These are phyloP conservation scores for Prosapia bicincta DNA, from an alignment of 2,888 invertebrate species.

Conservation along the genomic window DNA sequence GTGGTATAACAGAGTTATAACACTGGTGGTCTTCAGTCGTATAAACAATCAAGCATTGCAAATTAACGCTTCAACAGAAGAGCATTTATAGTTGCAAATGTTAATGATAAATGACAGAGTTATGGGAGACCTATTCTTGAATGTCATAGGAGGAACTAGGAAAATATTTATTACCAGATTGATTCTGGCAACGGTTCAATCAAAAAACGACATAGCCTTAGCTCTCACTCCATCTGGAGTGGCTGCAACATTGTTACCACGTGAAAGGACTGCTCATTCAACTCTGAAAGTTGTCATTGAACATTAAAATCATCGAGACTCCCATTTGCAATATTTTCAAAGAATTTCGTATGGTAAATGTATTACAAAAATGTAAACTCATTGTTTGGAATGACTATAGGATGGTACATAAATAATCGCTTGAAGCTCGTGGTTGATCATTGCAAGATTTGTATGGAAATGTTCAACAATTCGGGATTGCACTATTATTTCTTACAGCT, in stretches of 20 bases:
- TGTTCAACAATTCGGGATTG: not conserved
- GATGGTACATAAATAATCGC: too few relatives aligned
- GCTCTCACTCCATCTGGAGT: conserved; percentile 48
- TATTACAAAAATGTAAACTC: too few relatives aligned
- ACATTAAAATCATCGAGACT: too few relatives aligned
- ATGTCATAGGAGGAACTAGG: conserved; percentile 14
- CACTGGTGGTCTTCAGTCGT: not conserved
- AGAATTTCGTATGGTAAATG: too few relatives aligned
- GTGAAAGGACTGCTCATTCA: conserved; percentile 44
- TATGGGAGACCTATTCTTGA: conserved; percentile 16
- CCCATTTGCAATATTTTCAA: too few relatives aligned
- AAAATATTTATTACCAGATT: not conserved
- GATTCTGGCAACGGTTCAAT: not conserved
- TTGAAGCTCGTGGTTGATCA: too few relatives aligned
- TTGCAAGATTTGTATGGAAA: too few relatives aligned
- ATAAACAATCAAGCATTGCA: not conserved
- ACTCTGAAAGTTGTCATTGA: too few relatives aligned
- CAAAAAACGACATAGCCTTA: conserved; percentile 33
- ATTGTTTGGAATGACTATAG: too few relatives aligned
- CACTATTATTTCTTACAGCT: not conserved
- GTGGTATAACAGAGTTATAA: not conserved
- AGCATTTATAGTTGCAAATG: not conserved
- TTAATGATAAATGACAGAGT: not conserved
- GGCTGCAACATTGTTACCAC: conserved; percentile 45
- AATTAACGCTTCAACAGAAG: not conserved